These are phyloP conservation scores for Limosa lapponica DNA, from an alignment of 2,797 vertebrate species.

Conservation along the genomic window DNA sequence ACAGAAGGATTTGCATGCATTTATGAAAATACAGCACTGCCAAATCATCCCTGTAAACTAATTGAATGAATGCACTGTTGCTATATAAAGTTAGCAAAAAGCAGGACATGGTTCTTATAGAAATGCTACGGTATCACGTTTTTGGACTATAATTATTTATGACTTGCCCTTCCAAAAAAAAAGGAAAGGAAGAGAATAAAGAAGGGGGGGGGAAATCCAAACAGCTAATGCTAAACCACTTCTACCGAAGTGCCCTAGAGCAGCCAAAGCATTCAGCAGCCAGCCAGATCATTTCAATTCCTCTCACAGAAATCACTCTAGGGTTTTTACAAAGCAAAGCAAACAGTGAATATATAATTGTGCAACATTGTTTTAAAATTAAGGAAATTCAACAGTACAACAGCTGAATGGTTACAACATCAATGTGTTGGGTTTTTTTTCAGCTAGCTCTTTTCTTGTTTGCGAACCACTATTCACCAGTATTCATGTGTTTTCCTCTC, in stretches of 20 bases:
- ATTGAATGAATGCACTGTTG: background rate
- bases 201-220: background rate
- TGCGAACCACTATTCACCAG: background rate
- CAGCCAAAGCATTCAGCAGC: conserved; percentile 1
- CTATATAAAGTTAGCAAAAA: background rate
- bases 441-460: background rate
- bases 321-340: conserved; percentile 27
- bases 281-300: background rate
- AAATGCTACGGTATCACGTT: background rate
- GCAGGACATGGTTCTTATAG: background rate
- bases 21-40: conserved; percentile 7
- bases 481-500: background rate
- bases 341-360: conserved; percentile 22
- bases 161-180: background rate
- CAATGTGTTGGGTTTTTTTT: rapidly evolving
- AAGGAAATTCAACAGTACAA: background rate
- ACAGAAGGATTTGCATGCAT: conserved; percentile 10
- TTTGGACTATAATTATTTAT: background rate
- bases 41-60: background rate
- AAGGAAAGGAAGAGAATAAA: background rate
- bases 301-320: conserved; percentile 12
- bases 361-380: background rate
- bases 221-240: background rate
- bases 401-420: background rate
- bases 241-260: background rate